These are phyloP conservation scores for Pseudanteris insignis DNA, from an alignment of 2,888 invertebrate species.

Conservation along the genomic window DNA sequence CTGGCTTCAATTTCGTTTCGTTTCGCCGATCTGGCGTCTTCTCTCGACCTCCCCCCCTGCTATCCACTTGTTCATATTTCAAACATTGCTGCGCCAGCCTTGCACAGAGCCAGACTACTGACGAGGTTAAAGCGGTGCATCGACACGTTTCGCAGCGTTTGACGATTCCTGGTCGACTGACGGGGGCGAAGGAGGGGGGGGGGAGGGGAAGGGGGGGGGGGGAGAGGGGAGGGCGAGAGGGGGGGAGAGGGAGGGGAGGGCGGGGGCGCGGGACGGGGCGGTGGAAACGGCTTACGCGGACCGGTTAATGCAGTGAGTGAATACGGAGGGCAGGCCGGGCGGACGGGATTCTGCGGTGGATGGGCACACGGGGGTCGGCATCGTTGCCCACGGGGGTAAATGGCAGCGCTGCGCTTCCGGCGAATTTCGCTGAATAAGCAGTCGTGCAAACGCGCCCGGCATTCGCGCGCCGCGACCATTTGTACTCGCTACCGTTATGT, in stretches of 20 bases:
- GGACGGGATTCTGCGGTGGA: slow-evolving; percentile 16
- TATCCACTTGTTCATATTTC: slow-evolving; percentile 31
- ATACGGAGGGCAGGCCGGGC: slow-evolving; percentile 47
- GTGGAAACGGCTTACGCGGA: slow-evolving; percentile 40
- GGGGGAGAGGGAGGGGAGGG: slow-evolving; percentile 13
- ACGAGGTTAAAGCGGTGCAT: no score
- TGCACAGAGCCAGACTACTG: no score
- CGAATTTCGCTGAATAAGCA: slow-evolving; percentile 46
- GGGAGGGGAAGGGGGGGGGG: slow-evolving; percentile 1
- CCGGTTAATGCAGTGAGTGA: slow-evolving; percentile 56
- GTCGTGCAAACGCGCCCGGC: slow-evolving; percentile 46
- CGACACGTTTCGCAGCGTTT: no score
- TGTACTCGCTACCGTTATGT: slow-evolving; percentile 34
- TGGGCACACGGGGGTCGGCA: slow-evolving; percentile 13
- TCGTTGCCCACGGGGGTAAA: slow-evolving; percentile 11
- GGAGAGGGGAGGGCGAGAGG: slow-evolving; percentile 10
- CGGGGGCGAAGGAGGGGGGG: slow-evolving; percentile 23
- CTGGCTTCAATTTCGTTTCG: slow-evolving; percentile 57
- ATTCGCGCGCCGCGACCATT: slow-evolving; percentile 40
- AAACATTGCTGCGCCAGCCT: slow-evolving; percentile 18
- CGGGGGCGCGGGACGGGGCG: background rate
- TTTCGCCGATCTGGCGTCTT: no score
- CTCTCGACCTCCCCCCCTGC: no score
- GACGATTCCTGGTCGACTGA: no score
- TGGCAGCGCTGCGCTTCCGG: slow-evolving; percentile 31